Evolutionary conservation across 2,797 vertebrate genomes (phyloP), one percentile per base, ranked within the genome.

Genomic region (Cynodonichthys magdalenae): DNA sequence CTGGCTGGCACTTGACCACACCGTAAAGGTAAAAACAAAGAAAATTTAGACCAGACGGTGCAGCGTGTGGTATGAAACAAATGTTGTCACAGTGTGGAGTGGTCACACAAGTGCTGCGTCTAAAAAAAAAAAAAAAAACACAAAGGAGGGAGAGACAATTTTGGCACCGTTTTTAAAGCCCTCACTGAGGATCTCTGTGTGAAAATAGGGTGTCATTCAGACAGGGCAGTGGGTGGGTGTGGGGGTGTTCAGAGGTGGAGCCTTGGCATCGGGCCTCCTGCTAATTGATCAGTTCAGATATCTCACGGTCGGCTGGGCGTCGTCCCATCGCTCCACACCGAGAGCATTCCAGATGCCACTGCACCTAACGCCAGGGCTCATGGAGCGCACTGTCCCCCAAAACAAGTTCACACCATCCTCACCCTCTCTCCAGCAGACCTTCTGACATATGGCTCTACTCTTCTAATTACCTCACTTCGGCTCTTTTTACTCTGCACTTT

Each of bases 221-320:
- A 79, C 71, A 66, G 78, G 60, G 63, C 55, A 49, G 50, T 6
- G 29, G 44, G 50, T 34, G 47, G 10, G 34, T 12, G 15, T 19
- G 31, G 42, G 15, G 44, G 36, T 80, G 54, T 61, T 79, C 58
- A 19, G 77, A 81, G 87, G 81, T 48, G 80, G 78, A 73, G 74
- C 83, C 74, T 79, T 91, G 92, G 90, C 89, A 85, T 77, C 68
- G 66, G 84, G 84, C 87, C 90, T 90, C 90, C 87, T 88, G 89
- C 92, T 94, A 93, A 94, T 93, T 93, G 93, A 91, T 94, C 93
- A 92, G 90, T 91, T 94, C 89, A 89, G 86, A 94, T 94, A 90
- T 88, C 90, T 93, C 82, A 93, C 82, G 89, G 89, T 90, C 49
- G 90, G 84, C 81, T 75, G 87, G 86, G 80, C 83, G 74, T 84